phyloP scores from a whole-genome alignment of 1,140 invertebrate species.

The Theocolax elegans region DNA sequence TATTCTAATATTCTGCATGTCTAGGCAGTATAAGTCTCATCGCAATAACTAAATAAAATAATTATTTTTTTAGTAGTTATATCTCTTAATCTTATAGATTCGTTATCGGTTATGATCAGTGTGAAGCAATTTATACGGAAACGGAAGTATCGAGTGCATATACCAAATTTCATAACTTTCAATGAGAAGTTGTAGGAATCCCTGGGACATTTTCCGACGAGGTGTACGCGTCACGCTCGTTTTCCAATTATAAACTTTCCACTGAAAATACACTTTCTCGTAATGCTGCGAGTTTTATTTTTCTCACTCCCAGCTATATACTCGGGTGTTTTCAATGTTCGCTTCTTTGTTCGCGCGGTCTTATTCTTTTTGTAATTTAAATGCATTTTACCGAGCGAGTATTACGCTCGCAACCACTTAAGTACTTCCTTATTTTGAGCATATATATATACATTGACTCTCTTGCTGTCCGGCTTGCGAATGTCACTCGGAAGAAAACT shows the following conservation, averaged over 20 bases:
- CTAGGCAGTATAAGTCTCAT: no score
- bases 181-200: background rate
- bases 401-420: background rate
- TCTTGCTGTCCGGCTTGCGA: background rate
- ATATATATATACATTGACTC: background rate
- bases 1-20: no score
- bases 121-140: no score
- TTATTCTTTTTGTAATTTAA: background rate
- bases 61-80: no score
- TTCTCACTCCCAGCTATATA: background rate
- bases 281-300: background rate
- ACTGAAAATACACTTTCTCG: background rate
- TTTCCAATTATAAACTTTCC: slow-evolving; percentile 33
- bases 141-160: slow-evolving; percentile 11
- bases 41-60: no score
- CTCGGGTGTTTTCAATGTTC: background rate
- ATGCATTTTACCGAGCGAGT: background rate
- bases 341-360: no score
- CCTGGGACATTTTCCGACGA: background rate
- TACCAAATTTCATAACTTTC: slow-evolving; percentile 28
- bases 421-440: background rate
- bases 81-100: no score
- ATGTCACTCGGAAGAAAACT: background rate
- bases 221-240: background rate
- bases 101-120: no score